Evolutionary conservation across 2,113 vertebrate genomes (phyloP), one percentile per base, ranked within the genome.

Genomic region (Gopherus flavomarginatus): DNA sequence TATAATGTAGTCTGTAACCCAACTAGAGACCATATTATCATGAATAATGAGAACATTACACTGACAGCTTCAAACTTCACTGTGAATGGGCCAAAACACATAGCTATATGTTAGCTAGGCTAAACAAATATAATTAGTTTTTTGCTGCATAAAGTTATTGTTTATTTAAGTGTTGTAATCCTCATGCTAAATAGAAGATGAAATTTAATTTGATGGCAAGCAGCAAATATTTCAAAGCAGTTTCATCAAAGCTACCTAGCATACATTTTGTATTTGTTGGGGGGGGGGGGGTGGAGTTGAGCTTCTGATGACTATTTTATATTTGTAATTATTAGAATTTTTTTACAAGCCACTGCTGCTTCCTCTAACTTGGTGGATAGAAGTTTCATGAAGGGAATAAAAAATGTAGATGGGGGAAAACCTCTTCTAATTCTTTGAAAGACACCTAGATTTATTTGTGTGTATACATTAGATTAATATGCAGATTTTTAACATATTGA

Each of bases 141-240:
- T 97, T 95, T 97, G 54, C 86, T 96, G 57, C n/a, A 85, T 90
- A 92, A 98, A 97, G 52, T 95, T 98, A 91, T 90, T 97, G 91
- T 97, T 98, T 98, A 96, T 96, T 98, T 97, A 98, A 97, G 95
- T 96, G 77, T 90, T 95, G 88, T 97, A 98, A 98, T 97, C 95
- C 52, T 95, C 77, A 96, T 88, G 81, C 65, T 97, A 97, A 98
- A 94, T 89, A 93, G 86, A 95, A 96, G 88, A 69, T 82, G 90
- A 94, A 97, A 97, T 94, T 96, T 97, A 97, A 98, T 98, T 97
- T 97, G 92, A 77, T 97, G 79, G 90, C 90, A 97, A 90, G 53
- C n/a, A 90, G 62, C 96, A 98, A 98, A 97, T 96, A 97, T 93
- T 96, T 95, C 95, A 97, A 97, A 97, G 86, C 11, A 87, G 5